These are phyloP conservation scores for Monodelphis domestica DNA, from an alignment of 2,797 vertebrate genomes.

Conservation along the genomic window DNA sequence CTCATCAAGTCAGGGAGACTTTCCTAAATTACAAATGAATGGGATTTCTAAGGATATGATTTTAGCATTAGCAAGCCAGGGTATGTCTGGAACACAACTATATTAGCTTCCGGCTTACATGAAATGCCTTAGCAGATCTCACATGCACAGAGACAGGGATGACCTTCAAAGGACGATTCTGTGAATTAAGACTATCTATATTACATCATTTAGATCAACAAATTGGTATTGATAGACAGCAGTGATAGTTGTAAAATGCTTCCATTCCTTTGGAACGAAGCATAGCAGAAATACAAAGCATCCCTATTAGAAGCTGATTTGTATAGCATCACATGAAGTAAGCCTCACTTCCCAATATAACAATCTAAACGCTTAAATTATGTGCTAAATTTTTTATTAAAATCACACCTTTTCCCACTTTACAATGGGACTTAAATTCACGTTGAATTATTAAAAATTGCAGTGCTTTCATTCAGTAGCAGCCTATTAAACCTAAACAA, in stretches of 20 bases:
- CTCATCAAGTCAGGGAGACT: not conserved
- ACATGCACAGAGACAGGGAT: constrained; percentile 12
- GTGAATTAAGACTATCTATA: constrained; percentile 30
- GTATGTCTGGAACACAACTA: constrained; percentile 35
- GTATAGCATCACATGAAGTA: not conserved
- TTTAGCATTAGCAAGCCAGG: not conserved
- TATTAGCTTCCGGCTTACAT: not conserved
- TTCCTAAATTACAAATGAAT: not conserved
- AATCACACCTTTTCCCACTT: constrained; percentile 26
- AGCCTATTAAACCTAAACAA: constrained; percentile 21
- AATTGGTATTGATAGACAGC: not conserved
- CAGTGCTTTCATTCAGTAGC: constrained; percentile 17
- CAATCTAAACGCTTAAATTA: not conserved
- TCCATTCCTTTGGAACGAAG: constrained; percentile 33
- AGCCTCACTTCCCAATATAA: not conserved
- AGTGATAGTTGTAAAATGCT: constrained; percentile 3
- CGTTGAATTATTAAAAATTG: constrained; percentile 29
- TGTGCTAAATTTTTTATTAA: not conserved
- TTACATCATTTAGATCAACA: constrained; percentile 21
- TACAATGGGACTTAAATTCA: constrained; percentile 17
- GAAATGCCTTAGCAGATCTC: not conserved
- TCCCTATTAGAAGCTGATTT: constrained; percentile 9
- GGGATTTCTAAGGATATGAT: not conserved
- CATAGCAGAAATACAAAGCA: constrained; percentile 14
- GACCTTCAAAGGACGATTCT: constrained; percentile 12